Evolutionary conservation across 1,140 invertebrate genomes (phyloP).

Genomic region (Bombus impatiens): DNA sequence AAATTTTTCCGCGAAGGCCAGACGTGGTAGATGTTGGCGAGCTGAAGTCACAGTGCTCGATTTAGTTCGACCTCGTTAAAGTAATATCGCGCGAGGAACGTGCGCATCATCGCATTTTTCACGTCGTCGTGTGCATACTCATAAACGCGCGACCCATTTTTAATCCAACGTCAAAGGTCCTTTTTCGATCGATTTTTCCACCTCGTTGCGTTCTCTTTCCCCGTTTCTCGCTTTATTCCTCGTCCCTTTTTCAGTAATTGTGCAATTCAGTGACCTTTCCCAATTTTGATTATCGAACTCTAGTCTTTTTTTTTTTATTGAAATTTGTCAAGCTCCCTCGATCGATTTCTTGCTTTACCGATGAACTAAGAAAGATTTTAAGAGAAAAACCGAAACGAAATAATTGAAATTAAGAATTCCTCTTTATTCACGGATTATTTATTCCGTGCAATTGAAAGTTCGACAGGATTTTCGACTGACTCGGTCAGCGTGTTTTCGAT

Average conservation of each 20-base stretch:
- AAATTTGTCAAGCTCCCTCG: no score
- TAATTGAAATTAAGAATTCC: not conserved
- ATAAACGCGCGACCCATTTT: constrained; percentile 16
- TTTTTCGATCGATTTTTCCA: not conserved
- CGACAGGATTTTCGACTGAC: not conserved
- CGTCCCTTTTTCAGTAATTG: no score
- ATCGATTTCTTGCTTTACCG: no score
- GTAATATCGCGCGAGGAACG: constrained; percentile 8
- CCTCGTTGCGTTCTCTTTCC: not conserved
- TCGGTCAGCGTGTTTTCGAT: not conserved
- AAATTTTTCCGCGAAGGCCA: not conserved
- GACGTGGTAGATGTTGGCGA: not conserved
- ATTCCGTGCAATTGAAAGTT: not conserved
- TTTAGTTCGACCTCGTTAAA: constrained; percentile 24
- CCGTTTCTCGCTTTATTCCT: not conserved
- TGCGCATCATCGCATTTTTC: constrained; percentile 20
- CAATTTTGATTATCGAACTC: not conserved
- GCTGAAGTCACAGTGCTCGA: not conserved
- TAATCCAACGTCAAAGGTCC: not conserved
- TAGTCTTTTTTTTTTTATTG: not conserved
- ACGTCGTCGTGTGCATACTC: not conserved
- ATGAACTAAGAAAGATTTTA: no score
- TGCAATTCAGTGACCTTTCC: not conserved
- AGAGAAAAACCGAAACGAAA: no score
- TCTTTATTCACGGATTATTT: not conserved